Conservation (phyloP, 1,140 invertebrate species). For the Sesamia nonagrioides region DNA sequence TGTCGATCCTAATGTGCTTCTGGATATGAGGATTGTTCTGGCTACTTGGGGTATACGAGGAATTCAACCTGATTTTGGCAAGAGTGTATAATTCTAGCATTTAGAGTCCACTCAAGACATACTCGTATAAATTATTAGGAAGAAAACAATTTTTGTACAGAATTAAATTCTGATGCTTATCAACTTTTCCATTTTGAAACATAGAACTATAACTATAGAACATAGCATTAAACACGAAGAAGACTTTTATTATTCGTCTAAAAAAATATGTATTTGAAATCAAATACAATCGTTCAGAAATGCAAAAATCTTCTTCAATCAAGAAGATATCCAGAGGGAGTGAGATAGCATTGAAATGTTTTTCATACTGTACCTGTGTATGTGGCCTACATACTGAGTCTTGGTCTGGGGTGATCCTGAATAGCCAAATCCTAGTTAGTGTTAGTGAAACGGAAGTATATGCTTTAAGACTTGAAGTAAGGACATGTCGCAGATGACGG, state of each 20-base stretch:
- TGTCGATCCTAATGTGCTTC: slow-evolving; percentile 77
- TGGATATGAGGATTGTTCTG: slow-evolving; percentile 89
- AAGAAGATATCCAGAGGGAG: slow-evolving; percentile 57
- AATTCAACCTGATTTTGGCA: slow-evolving; percentile 87
- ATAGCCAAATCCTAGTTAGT: slow-evolving; percentile 70
- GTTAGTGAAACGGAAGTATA: slow-evolving; percentile 60
- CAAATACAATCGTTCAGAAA: slow-evolving; percentile 27
- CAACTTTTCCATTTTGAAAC: slow-evolving; percentile 35
- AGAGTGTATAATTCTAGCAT: slow-evolving; percentile 68
- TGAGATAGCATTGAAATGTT: slow-evolving; percentile 57
- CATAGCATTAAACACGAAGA: slow-evolving; percentile 22
- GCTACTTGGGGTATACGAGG: slow-evolving; percentile 88
- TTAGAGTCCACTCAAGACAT: slow-evolving; percentile 31
- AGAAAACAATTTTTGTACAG: slow-evolving; percentile 48
- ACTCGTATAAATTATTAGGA: slow-evolving; percentile 13
- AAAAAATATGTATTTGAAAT: slow-evolving; percentile 48
- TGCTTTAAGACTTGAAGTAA: slow-evolving; percentile 50
- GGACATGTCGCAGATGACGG: slow-evolving; percentile 42
- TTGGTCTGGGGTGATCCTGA: slow-evolving; percentile 61
- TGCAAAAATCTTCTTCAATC: slow-evolving; percentile 37
- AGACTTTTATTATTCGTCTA: slow-evolving; percentile 34
- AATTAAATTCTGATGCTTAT: slow-evolving; percentile 51
- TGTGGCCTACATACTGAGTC: slow-evolving; percentile 69
- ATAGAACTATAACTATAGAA: slow-evolving; percentile 9
- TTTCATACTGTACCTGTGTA: slow-evolving; percentile 65